Conservation (phyloP, 2,797 vertebrate genomes). For the Chloroceryle inda region DNA sequence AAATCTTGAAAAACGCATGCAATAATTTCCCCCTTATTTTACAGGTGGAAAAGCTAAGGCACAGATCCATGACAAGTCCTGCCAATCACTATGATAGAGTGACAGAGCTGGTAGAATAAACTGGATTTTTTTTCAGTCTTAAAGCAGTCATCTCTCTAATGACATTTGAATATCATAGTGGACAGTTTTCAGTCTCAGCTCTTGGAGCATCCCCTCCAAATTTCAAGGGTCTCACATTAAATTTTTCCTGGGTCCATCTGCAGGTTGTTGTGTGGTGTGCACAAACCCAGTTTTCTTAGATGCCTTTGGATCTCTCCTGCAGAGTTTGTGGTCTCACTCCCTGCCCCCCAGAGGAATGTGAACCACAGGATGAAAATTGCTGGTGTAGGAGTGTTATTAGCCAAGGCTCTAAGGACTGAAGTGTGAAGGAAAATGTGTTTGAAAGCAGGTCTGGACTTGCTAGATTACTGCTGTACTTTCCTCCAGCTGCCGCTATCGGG, state of each 20-base stretch:
- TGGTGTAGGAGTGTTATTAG: conserved; percentile 9
- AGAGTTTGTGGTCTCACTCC: neutral
- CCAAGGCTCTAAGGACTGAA: neutral
- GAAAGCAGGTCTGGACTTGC: neutral
- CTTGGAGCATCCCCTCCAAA: neutral
- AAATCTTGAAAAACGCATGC: neutral
- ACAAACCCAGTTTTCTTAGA: neutral
- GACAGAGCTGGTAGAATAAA: neutral
- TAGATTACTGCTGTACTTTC: neutral
- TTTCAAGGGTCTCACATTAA: neutral
- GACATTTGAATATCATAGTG: neutral
- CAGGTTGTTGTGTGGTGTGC: neutral
- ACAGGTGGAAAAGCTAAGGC: neutral
- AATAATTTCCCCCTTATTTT: neutral
- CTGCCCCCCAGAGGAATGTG: neutral
- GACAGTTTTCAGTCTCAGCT: neutral
- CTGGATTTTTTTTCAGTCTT: neutral
- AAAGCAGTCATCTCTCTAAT: neutral
- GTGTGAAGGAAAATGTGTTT: neutral
- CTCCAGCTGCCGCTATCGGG: neutral
- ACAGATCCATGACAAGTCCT: neutral
- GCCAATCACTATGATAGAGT: neutral
- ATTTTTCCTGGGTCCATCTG: neutral
- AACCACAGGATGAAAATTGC: neutral
- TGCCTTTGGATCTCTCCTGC: neutral